phyloP scores from a whole-genome alignment of 2,113 vertebrate genomes.

The Gasterosteus aculeatus region DNA sequence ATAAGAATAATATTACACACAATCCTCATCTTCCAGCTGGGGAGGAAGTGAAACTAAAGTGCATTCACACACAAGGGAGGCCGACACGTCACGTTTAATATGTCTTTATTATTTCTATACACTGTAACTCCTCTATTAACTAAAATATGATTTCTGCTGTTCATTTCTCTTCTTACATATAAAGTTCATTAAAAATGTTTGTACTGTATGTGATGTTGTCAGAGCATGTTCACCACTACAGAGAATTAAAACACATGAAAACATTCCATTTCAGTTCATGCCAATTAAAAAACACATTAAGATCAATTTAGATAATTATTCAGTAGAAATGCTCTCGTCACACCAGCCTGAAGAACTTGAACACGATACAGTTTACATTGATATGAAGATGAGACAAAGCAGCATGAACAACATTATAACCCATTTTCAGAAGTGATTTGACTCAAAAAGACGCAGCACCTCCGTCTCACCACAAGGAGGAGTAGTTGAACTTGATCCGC shows the following conservation, averaged over 20 bases:
- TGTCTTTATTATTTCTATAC: no score
- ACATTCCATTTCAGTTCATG: neutral
- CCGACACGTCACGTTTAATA: no score
- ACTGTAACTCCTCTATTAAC: neutral
- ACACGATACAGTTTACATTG: neutral
- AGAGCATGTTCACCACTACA: neutral
- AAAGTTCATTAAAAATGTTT: neutral
- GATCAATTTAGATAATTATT: neutral
- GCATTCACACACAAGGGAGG: no score
- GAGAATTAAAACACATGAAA: neutral
- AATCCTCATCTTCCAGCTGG: no score
- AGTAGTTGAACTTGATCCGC: constrained; percentile 85
- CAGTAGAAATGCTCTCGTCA: neutral
- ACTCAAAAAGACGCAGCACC: neutral
- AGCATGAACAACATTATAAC: neutral
- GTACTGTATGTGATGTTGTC: neutral
- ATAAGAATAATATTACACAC: no score
- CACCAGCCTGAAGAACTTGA: neutral
- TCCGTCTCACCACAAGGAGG: constrained; percentile 83
- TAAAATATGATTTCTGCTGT: neutral
- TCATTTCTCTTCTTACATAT: constrained; percentile 17
- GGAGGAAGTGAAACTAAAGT: no score
- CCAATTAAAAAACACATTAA: neutral
- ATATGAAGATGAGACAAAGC: neutral
- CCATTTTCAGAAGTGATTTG: neutral